Conservation (phyloP, 2,888 invertebrate genomes). For the Andrena flavipes region DNA sequence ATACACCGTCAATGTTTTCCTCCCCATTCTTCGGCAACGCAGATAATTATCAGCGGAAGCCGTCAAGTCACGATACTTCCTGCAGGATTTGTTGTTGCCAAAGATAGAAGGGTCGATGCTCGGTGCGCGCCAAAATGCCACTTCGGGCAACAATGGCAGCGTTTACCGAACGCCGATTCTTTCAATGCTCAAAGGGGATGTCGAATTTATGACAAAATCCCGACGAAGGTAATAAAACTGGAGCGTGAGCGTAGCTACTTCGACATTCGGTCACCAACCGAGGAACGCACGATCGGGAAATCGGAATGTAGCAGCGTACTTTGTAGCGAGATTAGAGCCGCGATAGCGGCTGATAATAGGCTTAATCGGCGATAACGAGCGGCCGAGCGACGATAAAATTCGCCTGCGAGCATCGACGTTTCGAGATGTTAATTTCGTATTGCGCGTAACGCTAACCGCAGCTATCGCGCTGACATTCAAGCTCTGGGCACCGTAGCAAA, state of each 20-base stretch:
- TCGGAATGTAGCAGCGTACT: conserved; percentile 24
- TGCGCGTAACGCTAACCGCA: conserved; percentile 3
- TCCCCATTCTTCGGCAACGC: background rate
- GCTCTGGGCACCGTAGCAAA: background rate
- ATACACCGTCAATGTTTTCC: background rate
- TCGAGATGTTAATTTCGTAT: conserved; percentile 29
- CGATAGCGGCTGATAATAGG: conserved; percentile 63
- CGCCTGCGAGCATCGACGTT: conserved; percentile 22
- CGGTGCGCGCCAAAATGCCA: background rate
- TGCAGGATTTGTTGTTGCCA: background rate
- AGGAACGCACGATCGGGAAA: background rate
- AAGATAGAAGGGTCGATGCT: background rate
- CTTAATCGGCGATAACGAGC: conserved; percentile 54
- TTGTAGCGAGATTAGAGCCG: conserved; percentile 41
- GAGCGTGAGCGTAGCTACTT: background rate
- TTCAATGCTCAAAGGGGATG: background rate
- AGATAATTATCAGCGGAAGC: background rate
- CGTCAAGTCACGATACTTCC: background rate
- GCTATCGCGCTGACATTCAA: background rate
- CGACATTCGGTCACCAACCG: background rate
- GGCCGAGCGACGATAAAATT: conserved; percentile 37
- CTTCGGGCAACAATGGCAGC: background rate
- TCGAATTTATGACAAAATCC: background rate
- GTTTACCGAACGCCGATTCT: background rate
- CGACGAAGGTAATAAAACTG: background rate